These are phyloP conservation scores for Leptopilina boulardi DNA, from an alignment of 1,140 invertebrate genomes.

Conservation along the genomic window DNA sequence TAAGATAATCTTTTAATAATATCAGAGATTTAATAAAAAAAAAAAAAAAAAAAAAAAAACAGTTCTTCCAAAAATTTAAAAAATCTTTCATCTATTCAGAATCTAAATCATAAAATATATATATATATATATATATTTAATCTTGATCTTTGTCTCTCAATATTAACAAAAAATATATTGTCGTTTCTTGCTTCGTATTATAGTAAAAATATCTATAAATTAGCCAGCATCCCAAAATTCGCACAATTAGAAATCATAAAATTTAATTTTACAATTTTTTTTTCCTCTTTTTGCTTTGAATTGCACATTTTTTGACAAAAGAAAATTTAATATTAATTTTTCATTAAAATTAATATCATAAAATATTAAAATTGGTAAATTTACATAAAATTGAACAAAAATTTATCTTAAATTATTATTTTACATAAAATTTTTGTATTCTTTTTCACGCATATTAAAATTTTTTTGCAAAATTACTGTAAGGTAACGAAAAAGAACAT, in stretches of 20 bases:
- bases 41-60: conserved; percentile 7
- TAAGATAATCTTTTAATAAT: not conserved
- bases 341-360: too few relatives aligned
- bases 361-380: too few relatives aligned
- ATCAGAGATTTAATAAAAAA: not conserved
- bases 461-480: conserved; percentile 28
- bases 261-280: not conserved
- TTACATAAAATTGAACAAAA: too few relatives aligned
- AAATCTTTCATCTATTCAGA: too few relatives aligned
- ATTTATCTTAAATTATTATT: too few relatives aligned
- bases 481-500: conserved; percentile 22
- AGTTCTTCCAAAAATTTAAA: conserved; percentile 28
- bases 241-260: not conserved
- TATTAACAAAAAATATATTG: not conserved
- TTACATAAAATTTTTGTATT: too few relatives aligned
- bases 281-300: not conserved
- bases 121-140: too few relatives aligned
- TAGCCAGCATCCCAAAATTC: not conserved
- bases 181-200: not conserved
- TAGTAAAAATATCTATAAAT: not conserved
- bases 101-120: too few relatives aligned
- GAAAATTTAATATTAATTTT: too few relatives aligned
- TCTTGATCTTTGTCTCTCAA: not conserved
- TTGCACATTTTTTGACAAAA: not conserved
- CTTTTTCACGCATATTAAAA: not conserved